Base-by-base conservation (phyloP, 2,888 invertebrate genomes). In the Sinodicranocentrus sp. region DNA sequence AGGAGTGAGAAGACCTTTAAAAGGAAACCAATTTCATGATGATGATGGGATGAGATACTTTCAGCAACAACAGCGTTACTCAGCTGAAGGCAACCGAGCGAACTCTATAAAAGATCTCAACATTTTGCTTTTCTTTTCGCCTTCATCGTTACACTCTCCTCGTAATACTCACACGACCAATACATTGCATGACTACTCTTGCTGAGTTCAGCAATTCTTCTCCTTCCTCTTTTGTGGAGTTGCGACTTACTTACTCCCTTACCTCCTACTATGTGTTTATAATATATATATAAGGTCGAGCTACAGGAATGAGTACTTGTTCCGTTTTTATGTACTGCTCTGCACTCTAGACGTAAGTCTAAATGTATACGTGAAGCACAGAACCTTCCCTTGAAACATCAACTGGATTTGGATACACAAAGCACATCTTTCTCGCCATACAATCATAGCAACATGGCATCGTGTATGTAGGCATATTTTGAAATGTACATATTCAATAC, bases 81-180 rank as follows among this genome's bases (percentile, higher is more conserved):
- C 82, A 82, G 82, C 73, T 82, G 82, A 82, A 82, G 73, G 82
- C 82, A 82, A 73, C 75, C 54, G 61, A 82, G 76, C 82, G 70
- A 76, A 82, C 71, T 82, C 76, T 82, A 76, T 63, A 75, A 75
- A 75, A 68, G 82, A 73, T 82, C 75, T 71, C 70, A 75, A 71
- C 68, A 76, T 63, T 75, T 67, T 70, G 21, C 76, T 61, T 57
- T 78, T 78, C 67, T 59, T 54, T 59, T 59, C 61, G 25, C 57
- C 76, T 59, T 68, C 77, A 68, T 26, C 52, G 57, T n/a, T n/a
- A n/a, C n/a, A n/a, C n/a, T n/a, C n/a, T n/a, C n/a, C n/a, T n/a
- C n/a, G n/a, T n/a, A n/a, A n/a, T n/a, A n/a, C n/a, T n/a, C n/a
- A n/a, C n/a, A n/a, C n/a, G n/a, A n/a, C n/a, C n/a, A n/a, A n/a